These are phyloP conservation scores for Nothobranchius furzeri DNA, from an alignment of 2,113 vertebrate species.

Conservation along the genomic window DNA sequence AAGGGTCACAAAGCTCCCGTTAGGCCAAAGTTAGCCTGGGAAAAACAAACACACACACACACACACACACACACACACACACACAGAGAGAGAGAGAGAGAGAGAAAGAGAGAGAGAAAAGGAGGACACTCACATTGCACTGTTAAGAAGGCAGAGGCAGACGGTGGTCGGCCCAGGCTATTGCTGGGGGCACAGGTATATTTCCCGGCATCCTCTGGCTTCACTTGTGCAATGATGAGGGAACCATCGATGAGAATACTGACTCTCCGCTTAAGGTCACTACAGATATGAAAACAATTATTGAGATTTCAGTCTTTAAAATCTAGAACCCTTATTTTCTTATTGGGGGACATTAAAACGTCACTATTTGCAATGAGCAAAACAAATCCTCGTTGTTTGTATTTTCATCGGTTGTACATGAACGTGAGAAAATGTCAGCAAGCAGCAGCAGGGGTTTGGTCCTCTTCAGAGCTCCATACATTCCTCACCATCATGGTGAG, in stretches of 20 bases:
- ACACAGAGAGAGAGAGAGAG: too few species aligned
- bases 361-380: too few species aligned
- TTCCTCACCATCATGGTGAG: too few species aligned
- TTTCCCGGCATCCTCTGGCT: slow-evolving; percentile 94
- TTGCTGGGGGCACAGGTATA: slow-evolving; percentile 98
- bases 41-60: too few species aligned
- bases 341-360: not conserved
- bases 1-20: too few species aligned
- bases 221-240: slow-evolving; percentile 94
- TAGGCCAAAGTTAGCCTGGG: not conserved
- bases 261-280: slow-evolving; percentile 94
- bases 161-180: slow-evolving; percentile 93
- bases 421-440: too few species aligned
- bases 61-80: too few species aligned
- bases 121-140: slow-evolving; percentile 91
- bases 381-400: too few species aligned
- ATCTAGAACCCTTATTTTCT: not conserved
- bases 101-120: not conserved
- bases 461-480: too few species aligned
- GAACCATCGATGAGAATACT: slow-evolving; percentile 96
- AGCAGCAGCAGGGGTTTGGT: too few species aligned
- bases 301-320: not conserved
- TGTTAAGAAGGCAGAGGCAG: slow-evolving; percentile 91
- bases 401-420: too few species aligned
- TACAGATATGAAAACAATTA: slow-evolving; percentile 49